Evolutionary conservation across 2,113 vertebrate genomes (phyloP).

Genomic region (Jaculus jaculus): DNA sequence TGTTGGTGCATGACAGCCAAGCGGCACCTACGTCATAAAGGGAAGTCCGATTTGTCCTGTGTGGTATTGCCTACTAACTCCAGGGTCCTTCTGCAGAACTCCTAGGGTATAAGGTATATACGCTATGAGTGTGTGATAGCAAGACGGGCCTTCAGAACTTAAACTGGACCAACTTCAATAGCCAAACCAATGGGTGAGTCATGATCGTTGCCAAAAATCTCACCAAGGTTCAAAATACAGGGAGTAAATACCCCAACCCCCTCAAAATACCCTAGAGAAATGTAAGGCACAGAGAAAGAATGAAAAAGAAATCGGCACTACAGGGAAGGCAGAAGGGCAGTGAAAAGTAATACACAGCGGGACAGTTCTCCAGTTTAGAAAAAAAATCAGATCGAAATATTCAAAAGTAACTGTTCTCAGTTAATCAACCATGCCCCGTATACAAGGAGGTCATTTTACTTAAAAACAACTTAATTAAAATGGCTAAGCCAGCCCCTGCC

Average conservation of each 20-base stretch:
- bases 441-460: not conserved
- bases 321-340: not conserved
- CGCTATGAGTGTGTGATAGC: too few species aligned
- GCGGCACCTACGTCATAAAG: not conserved
- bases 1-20: not conserved
- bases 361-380: not conserved
- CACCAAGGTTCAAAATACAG: not conserved
- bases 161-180: not conserved
- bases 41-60: not conserved
- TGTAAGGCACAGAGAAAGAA: not conserved
- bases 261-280: not conserved
- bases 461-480: not conserved
- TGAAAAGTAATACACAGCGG: not conserved
- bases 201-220: not conserved
- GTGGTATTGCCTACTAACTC: too few species aligned
- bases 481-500: not conserved
- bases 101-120: not conserved
- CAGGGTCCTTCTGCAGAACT: not conserved
- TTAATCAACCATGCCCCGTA: not conserved
- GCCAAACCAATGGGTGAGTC: not conserved
- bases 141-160: too few species aligned
- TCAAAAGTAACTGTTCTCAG: not conserved
- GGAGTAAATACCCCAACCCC: not conserved
- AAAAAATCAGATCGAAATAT: not conserved
- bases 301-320: not conserved